Evolutionary conservation across 1,140 invertebrate species (phyloP).

Genomic region (Goniozus legneri): DNA sequence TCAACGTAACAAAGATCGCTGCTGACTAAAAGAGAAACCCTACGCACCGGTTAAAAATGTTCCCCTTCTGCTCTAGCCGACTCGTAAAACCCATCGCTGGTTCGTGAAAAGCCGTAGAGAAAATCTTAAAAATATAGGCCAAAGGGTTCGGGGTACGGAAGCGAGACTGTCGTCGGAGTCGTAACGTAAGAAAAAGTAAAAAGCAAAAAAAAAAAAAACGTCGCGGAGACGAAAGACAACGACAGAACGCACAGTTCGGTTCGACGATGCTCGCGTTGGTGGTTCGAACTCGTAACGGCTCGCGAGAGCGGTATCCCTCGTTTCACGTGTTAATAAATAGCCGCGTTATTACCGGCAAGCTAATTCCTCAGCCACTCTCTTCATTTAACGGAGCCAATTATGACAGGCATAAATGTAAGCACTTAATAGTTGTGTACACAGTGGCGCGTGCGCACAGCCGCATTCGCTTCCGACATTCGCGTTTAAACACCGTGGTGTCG

Average conservation of each 20-base stretch:
- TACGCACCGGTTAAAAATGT: not conserved
- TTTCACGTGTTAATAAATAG: constrained; percentile 53
- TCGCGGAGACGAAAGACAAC: too few relatives aligned
- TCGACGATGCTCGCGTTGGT: too few relatives aligned
- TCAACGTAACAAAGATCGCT: constrained; percentile 28
- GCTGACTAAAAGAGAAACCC: constrained; percentile 13
- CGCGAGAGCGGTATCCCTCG: too few relatives aligned
- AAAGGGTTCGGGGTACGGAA: constrained; percentile 7
- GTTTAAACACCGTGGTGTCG: too few relatives aligned
- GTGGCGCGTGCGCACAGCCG: constrained; percentile 25
- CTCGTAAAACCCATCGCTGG: constrained; percentile 19
- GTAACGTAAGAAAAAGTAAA: constrained; percentile 1
- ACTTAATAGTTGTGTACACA: constrained; percentile 48
- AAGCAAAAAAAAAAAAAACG: too few relatives aligned
- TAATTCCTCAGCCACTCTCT: constrained; percentile 49
- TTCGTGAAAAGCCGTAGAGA: constrained; percentile 17
- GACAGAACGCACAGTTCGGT: too few relatives aligned
- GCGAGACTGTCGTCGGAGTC: too few relatives aligned
- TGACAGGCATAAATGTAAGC: constrained; percentile 50
- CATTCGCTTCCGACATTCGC: constrained; percentile 2
- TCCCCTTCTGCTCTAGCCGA: constrained; percentile 2
- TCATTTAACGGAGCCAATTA: constrained; percentile 52
- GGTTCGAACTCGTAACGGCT: too few relatives aligned
- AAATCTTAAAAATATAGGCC: constrained; percentile 21
- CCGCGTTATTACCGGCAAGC: constrained; percentile 47